phyloP scores from a whole-genome alignment of 1,140 invertebrate genomes.

The Physella acuta region DNA sequence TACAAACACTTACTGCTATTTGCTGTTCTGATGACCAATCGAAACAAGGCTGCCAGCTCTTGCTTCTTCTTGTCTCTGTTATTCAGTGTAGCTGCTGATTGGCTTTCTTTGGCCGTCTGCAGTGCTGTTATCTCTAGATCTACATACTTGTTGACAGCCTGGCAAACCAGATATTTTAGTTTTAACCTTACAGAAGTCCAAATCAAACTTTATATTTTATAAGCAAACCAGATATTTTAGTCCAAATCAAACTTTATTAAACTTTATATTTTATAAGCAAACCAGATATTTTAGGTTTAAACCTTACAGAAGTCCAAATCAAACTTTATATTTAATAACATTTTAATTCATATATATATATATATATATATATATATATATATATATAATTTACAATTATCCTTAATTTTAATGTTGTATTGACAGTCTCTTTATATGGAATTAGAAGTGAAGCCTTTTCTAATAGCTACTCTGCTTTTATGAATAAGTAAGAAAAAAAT shows the following conservation, averaged over 20 bases:
- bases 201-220: not conserved
- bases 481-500: too few species aligned
- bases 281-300: not conserved
- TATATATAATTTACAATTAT: too few species aligned
- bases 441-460: too few species aligned
- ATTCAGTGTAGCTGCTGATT: conserved; percentile 26
- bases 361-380: too few species aligned
- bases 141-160: conserved; percentile 38
- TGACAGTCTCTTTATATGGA: too few species aligned
- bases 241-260: not conserved
- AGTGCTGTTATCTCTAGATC: conserved; percentile 34
- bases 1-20: conserved; percentile 40
- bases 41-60: conserved; percentile 38
- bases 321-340: not conserved
- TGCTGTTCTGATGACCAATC: conserved; percentile 41
- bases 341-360: not conserved
- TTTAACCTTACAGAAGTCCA: not conserved
- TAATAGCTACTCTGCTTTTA: too few species aligned
- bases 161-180: not conserved
- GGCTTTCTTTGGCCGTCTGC: conserved; percentile 36
- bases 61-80: conserved; percentile 42
- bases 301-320: not conserved
- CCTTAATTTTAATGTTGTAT: too few species aligned
- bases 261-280: not conserved
- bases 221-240: not conserved